Evolutionary conservation across 2,113 vertebrate genomes (phyloP), one percentile per base, ranked within the genome.

Genomic region (Hypanus sabinus): DNA sequence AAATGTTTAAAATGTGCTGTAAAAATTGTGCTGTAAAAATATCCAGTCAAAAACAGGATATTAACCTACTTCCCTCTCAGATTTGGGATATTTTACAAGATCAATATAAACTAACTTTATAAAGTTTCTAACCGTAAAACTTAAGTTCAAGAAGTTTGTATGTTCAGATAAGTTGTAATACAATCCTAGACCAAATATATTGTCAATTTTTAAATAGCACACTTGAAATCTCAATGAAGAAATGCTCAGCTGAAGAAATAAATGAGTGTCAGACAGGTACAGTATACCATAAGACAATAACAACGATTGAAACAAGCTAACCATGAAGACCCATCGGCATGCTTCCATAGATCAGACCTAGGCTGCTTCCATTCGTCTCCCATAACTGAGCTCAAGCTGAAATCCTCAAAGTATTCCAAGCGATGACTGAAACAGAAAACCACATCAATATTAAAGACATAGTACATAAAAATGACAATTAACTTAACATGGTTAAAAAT

Each of bases 381-480:
- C 96, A 97, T 96, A 94, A 97, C 96, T 95, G 95, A 96, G 94
- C 97, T 97, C 94, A 97, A 94, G 93, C 57, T 94, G 94, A 97
- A 97, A 60, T 73, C 68, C 95, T 97, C 94, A 94, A 98, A 97
- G 96, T 97, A 97, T 76, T 97, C 95, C 93, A 97, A 95, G 81
- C 71, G 83, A 94, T 96, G 96, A 94, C 96, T 96, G 91, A 70
- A 22, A 94, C 55, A 24, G 57, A 77, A 94, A 62, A 33, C 94
- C 87, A 95, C 87, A 94, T 62, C 93, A 94, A 18, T 85, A 65
- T 68, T 62, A 60, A 76, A 36, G 80, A 79, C 20, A 92, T 18
- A 88, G 30, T 90, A 68, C 14, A 65, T 16, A 62, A 90, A 65
- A 90, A 65, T 93, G 24, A 10, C 20, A 75, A 93, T 18, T 93